Base-by-base conservation (phyloP, 2,797 vertebrate genomes). In the Syngnathus rostellatus region DNA sequence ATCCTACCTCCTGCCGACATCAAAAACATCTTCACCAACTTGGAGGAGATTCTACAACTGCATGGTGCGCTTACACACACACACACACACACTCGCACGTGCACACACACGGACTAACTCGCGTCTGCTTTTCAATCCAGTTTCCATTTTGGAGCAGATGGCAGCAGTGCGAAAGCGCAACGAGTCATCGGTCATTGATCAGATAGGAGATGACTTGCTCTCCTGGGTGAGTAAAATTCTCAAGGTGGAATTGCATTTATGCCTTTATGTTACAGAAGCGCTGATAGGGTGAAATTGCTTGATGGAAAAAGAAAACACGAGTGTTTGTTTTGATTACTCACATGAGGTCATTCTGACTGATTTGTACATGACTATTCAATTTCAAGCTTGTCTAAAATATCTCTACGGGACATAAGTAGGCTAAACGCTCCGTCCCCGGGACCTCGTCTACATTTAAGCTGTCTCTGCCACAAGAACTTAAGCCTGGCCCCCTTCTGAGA, bases 151-250 rank as follows among this genome's bases (percentile, higher is more conserved):
- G 6, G 95, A 98, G 66, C 94, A 94, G 86, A 97, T 97, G 94
- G 91, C 91, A 74, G 83, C 93, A 17, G 83, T 95, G 81, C 90
- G 93, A 23, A 96, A 93, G 73, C 93, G 93, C 81, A 94, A 95
- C 1, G 95, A 96, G 79, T 94, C 92, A 14, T 94, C 93, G 14
- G 94, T 95, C 72, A 94, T 95, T 81, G 94, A 92, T 87, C 92
- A 95, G 66, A 98, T 96, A 74, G 95, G 95, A 72, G 95, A 98
- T 39, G 94, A 98, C 82, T 85, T 98, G 84, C 90, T 97, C 70
- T 92, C 85, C 68, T 97, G 95, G 95, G 95, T 98, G 91, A 94
- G 88, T 86, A 73, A 65, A 75, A 64, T 79, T 79, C 60, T 75
- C 61, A 46, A 39, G 50, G 62, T 76, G 67, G 76, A 82, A 83